These are phyloP conservation scores for Drosophila simulans DNA, from an alignment of 1,140 invertebrate species.

Conservation along the genomic window DNA sequence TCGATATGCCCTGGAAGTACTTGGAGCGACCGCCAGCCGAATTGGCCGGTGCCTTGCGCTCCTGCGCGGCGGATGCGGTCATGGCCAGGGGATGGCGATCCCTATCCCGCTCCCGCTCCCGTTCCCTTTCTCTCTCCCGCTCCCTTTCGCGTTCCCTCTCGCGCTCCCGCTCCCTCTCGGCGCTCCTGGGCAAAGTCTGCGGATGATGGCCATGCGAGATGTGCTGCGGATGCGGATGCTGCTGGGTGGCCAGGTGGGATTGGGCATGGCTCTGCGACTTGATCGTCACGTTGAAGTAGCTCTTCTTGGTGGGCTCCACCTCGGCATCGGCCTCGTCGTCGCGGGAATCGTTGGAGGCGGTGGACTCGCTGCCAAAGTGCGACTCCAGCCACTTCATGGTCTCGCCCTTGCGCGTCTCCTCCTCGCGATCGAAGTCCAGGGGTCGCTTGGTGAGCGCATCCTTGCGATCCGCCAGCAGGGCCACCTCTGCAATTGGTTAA, in stretches of 20 bases:
- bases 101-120: conserved; percentile 34
- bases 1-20: conserved; percentile 90
- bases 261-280: conserved; percentile 87
- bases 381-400: conserved; percentile 95
- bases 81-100: conserved; percentile 24
- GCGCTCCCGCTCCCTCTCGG: conserved; percentile 28
- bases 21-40: conserved; percentile 70
- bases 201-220: conserved; percentile 31
- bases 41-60: conserved; percentile 42
- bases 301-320: conserved; percentile 88
- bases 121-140: conserved; percentile 28
- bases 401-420: conserved; percentile 94
- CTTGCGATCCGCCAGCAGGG: conserved; percentile 87
- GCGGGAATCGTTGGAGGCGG: conserved; percentile 89
- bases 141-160: conserved; percentile 7
- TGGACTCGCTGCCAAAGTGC: conserved; percentile 94
- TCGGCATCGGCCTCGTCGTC: conserved; percentile 85
- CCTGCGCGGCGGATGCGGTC: conserved; percentile 45
- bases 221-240: conserved; percentile 22
- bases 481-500: conserved; percentile 67
- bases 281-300: conserved; percentile 91
- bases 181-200: conserved; percentile 63
- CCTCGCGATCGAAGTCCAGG: conserved; percentile 93
- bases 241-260: conserved; percentile 36
- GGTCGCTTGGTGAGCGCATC: conserved; percentile 92